Percentiles rank a stretch among this genome's conserved stretches.
phyloP scores from a whole-genome alignment of 1,140 invertebrate genomes.

The Geopemphigus sp. region DNA sequence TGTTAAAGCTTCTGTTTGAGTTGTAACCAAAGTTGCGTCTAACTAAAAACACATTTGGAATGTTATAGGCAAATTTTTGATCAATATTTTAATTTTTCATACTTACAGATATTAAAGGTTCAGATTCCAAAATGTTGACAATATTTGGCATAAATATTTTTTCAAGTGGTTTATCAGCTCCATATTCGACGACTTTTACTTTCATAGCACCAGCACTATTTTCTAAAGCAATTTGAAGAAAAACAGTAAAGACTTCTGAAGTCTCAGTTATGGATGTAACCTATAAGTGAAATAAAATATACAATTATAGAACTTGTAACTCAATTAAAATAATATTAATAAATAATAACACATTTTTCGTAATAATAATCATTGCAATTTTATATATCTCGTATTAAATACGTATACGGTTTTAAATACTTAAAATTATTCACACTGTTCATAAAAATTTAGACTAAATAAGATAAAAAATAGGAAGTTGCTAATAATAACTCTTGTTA shows the following conservation, averaged over 20 bases:
- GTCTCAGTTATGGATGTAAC: constrained; percentile 16
- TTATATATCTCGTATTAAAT: too few relatives aligned
- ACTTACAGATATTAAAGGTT: constrained; percentile 65
- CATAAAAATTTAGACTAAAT: too few relatives aligned
- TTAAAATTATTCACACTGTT: too few relatives aligned
- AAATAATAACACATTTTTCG: too few relatives aligned
- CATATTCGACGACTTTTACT: constrained; percentile 74
- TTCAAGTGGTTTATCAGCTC: constrained; percentile 64
- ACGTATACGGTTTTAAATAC: too few relatives aligned
- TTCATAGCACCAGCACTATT: constrained; percentile 70
- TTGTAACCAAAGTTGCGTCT: constrained; percentile 55
- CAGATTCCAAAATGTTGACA: constrained; percentile 63
- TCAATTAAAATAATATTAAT: too few relatives aligned
- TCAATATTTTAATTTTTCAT: neutral
- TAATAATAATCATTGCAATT: too few relatives aligned
- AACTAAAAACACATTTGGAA: constrained; percentile 52
- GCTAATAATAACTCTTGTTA: too few relatives aligned
- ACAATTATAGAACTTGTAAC: too few relatives aligned
- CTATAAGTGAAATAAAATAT: neutral
- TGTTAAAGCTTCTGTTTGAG: constrained; percentile 56
- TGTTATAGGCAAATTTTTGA: neutral
- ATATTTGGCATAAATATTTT: constrained; percentile 63
- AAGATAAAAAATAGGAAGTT: too few relatives aligned
- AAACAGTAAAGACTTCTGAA: constrained; percentile 63
- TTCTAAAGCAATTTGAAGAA: constrained; percentile 78